Evolutionary conservation across 1,140 invertebrate species (phyloP), one percentile per base, ranked within the genome.

Genomic region (Pseudomyrmex flavicornis): DNA sequence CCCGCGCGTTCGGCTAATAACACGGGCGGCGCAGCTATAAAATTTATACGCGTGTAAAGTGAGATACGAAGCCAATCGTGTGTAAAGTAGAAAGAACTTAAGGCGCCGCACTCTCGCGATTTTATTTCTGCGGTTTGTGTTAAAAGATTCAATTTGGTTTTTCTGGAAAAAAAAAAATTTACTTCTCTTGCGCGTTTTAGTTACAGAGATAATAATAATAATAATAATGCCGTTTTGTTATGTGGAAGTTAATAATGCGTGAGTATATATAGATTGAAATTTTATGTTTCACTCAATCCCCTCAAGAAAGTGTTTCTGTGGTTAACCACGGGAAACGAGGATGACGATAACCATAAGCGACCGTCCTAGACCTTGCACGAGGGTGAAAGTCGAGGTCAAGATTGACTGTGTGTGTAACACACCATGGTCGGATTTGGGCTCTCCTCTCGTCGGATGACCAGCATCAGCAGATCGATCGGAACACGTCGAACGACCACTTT

Each of bases 281-380:
- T 13, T 44, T 12, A 56, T 9, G 35, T 65, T 52, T 52, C 12
- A 76, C 3, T 26, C 3, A 35, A 76, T 44, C 4, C 2, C 9
- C 5, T 0, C 12, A 68, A 12, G 65, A 17, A 44, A 13, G n/a
- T 10, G n/a, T 10, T 44, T 9, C 4, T 35, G 35, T 13, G 2
- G 13, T 12, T 20, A 17, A 15, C 9, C 62, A 66, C 54, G 2
- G 0, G 35, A 20, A 58, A 46, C 2, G 13, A 17, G 12, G 61
- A 77, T n/a, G 46, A 54, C 46, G 26, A 22, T 22, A 46, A 48
- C 15, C n/a, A 54, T 22, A 56, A 69, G 9, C 52, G 44, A 61
- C 56, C 56, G 90, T 86, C 90, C 90, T 91, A 91, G 90, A 92
- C 91, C 91, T 92, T 92, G 90, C 70, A 54, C 83, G 90, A 92